phyloP scores from a whole-genome alignment of 2,113 vertebrate species.

The Brachionichthys hirsutus region DNA sequence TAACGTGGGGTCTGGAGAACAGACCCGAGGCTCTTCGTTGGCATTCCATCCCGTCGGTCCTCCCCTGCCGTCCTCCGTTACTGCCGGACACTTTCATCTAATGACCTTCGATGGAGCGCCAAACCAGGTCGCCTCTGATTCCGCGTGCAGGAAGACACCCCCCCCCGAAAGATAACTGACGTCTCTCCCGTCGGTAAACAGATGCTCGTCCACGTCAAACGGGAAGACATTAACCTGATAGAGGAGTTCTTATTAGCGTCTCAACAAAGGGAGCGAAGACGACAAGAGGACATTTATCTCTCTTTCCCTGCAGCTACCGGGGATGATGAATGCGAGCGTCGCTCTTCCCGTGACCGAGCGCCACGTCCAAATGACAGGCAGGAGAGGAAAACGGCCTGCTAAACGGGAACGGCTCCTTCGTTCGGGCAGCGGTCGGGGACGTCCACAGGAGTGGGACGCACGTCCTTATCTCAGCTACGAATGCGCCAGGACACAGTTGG shows the following conservation, averaged over 20 bases:
- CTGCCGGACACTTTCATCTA: slow-evolving; percentile 57
- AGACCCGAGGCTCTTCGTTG: slow-evolving; percentile 28
- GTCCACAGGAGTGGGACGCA: too few species aligned
- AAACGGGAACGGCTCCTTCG: slow-evolving; percentile 15
- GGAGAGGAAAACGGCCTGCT: slow-evolving; percentile 2
- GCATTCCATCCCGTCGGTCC: slow-evolving; percentile 29
- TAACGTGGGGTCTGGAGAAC: slow-evolving; percentile 19
- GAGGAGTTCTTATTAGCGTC: slow-evolving; percentile 52
- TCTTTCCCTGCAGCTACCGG: slow-evolving; percentile 49
- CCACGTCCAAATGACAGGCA: slow-evolving; percentile 48
- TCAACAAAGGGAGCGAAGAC: not conserved
- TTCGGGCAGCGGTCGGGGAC: slow-evolving; percentile 5
- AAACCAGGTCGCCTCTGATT: slow-evolving; percentile 46
- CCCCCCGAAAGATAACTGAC: slow-evolving; percentile 31
- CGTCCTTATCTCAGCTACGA: not conserved
- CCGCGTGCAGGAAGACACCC: slow-evolving; percentile 30
- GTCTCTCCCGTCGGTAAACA: slow-evolving; percentile 28
- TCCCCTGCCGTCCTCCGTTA: slow-evolving; percentile 58
- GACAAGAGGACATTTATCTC: slow-evolving; percentile 31
- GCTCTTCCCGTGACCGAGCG: slow-evolving; percentile 19
- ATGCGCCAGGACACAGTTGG: slow-evolving; percentile 4
- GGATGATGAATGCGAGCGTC: slow-evolving; percentile 31
- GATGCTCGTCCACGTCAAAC: slow-evolving; percentile 27
- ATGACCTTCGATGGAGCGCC: slow-evolving; percentile 47
- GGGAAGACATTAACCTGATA: slow-evolving; percentile 53